Percentiles rank a stretch among this genome's conserved stretches.
Evolutionary conservation across 2,113 vertebrate species (phyloP).

Genomic region (Lepisosteus oculatus): DNA sequence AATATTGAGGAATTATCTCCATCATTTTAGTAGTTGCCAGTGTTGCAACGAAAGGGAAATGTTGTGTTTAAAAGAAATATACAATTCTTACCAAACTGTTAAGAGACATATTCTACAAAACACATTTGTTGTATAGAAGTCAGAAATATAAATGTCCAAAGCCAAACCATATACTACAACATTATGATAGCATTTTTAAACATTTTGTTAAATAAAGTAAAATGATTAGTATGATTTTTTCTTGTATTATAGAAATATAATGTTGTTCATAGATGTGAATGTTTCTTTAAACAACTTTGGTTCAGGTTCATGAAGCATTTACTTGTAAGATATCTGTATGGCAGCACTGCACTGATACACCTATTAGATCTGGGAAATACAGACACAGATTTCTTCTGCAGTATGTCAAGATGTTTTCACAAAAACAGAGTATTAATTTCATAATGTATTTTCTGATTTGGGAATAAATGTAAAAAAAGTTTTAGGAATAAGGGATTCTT

Average conservation of each 20-base stretch:
- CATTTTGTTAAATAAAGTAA: not conserved
- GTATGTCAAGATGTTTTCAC: too few relatives aligned
- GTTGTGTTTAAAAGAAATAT: too few relatives aligned
- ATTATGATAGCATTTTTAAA: constrained; percentile 29
- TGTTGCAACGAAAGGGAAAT: too few relatives aligned
- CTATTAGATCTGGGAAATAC: too few relatives aligned
- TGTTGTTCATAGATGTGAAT: constrained; percentile 1
- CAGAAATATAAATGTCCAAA: constrained; percentile 3
- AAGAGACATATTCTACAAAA: too few relatives aligned
- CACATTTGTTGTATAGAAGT: too few relatives aligned
- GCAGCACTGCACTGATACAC: too few relatives aligned
- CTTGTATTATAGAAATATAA: not conserved
- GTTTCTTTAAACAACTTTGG: constrained; percentile 5
- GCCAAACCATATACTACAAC: constrained; percentile 32
- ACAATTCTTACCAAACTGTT: too few relatives aligned
- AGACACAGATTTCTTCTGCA: too few relatives aligned
- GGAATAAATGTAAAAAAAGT: not conserved
- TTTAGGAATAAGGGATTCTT: not conserved
- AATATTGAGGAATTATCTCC: too few relatives aligned
- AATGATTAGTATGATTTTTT: not conserved
- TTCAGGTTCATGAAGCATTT: constrained; percentile 32
- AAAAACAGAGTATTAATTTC: constrained; percentile 15
- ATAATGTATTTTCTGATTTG: not conserved
- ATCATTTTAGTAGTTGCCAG: too few relatives aligned
- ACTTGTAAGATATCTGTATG: not conserved